phyloP scores from a whole-genome alignment of 2,113 vertebrate species.

The Urocynchramus pylzowi region DNA sequence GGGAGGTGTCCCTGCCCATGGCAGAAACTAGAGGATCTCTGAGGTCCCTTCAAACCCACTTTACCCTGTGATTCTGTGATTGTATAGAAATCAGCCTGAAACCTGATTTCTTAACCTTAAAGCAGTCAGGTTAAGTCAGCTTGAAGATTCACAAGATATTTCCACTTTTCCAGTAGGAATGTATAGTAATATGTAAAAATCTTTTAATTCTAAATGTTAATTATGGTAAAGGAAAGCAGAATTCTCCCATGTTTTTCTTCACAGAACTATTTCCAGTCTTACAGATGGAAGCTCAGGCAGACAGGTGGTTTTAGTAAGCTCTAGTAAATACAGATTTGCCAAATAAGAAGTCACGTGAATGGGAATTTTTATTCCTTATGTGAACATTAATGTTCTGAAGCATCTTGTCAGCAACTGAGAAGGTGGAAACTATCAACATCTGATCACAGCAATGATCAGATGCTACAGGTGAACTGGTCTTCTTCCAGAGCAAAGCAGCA shows the following conservation, averaged over 20 bases:
- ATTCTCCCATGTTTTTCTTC: background rate
- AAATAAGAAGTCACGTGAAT: background rate
- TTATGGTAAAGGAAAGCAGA: background rate
- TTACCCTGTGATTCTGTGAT: background rate
- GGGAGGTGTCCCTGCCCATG: background rate
- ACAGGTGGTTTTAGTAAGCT: background rate
- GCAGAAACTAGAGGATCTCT: background rate
- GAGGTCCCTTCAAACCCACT: background rate
- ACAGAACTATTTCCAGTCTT: background rate
- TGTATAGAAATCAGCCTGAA: background rate
- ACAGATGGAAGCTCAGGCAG: background rate
- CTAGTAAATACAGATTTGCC: background rate
- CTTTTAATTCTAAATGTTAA: background rate
- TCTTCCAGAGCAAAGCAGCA: background rate
- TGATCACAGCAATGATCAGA: background rate
- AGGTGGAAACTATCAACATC: background rate
- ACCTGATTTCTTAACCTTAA: background rate
- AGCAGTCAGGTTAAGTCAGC: background rate
- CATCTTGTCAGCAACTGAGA: background rate
- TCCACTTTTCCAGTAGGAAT: background rate
- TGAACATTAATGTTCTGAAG: background rate
- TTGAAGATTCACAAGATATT: constrained; percentile 7
- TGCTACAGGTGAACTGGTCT: background rate
- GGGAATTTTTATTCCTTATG: background rate
- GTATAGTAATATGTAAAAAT: background rate